Conservation (phyloP, 2,888 invertebrate genomes). For the Nebria brevicollis region DNA sequence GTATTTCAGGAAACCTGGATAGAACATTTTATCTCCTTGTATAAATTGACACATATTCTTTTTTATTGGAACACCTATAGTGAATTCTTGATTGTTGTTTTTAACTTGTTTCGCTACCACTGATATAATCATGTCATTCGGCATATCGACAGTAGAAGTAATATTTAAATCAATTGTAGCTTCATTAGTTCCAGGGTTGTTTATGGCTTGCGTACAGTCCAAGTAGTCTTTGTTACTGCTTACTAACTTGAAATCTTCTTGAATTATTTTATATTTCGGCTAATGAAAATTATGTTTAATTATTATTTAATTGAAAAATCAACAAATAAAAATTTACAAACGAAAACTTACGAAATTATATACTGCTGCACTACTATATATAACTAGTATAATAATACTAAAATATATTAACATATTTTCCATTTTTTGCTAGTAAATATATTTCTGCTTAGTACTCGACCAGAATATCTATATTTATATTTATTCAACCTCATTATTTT, state of each 20-base stretch:
- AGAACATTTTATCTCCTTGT: slow-evolving; percentile 15
- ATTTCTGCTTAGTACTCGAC: no score
- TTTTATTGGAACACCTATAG: slow-evolving; percentile 20
- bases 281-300: background rate
- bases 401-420: no score
- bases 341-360: no score
- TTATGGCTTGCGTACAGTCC: background rate
- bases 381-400: no score
- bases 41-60: slow-evolving; percentile 19
- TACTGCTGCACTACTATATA: no score
- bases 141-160: background rate
- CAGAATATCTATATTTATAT: no score
- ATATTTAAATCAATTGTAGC: slow-evolving; percentile 17
- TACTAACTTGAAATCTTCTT: background rate
- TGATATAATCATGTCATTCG: background rate
- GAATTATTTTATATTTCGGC: background rate
- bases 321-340: no score
- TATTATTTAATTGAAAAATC: no score
- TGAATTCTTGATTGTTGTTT: background rate
- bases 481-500: no score
- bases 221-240: background rate
- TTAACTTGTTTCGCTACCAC: background rate
- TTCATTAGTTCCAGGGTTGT: background rate
- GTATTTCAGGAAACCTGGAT: background rate
- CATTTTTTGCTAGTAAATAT: no score